phyloP scores from a whole-genome alignment of 64 coral and sea anemone genomes.

The Porites australiensis region DNA sequence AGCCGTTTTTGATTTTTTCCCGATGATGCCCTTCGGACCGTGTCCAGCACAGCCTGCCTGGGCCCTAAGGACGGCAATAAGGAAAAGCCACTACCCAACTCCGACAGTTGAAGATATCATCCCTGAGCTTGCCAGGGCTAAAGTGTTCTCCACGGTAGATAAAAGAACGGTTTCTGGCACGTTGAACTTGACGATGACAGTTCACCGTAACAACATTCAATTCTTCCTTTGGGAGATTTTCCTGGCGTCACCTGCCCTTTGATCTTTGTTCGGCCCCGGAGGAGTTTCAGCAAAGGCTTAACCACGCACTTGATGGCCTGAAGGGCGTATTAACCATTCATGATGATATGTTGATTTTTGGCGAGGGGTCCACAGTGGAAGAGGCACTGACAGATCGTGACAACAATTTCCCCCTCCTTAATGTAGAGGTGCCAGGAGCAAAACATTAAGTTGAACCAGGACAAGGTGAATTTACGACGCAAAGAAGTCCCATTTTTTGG shows the following conservation, averaged over 20 bases:
- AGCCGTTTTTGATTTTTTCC: too few relatives aligned
- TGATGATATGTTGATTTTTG: slow-evolving; percentile 17
- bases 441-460: slow-evolving; percentile 11
- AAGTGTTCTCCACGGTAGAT: neutral
- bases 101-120: neutral
- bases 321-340: slow-evolving; percentile 1
- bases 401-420: neutral
- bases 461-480: neutral
- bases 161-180: slow-evolving; percentile 9
- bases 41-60: too few relatives aligned
- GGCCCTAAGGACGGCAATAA: neutral
- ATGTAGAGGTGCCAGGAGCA: neutral
- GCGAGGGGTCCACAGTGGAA: neutral
- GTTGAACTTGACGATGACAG: neutral
- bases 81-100: neutral
- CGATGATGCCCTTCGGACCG: too few relatives aligned
- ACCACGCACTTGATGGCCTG: slow-evolving; percentile 1
- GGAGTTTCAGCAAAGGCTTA: neutral
- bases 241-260: neutral
- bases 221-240: slow-evolving; percentile 4
- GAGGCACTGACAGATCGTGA: slow-evolving; percentile 16
- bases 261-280: neutral
- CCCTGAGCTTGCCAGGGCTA: neutral
- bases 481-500: neutral
- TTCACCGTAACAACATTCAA: neutral